Percentiles rank a stretch among this genome's conserved stretches.
These are phyloP conservation scores for Lagenorhynchus albirostris DNA, from an alignment of 2,113 vertebrate genomes.

Conservation along the genomic window DNA sequence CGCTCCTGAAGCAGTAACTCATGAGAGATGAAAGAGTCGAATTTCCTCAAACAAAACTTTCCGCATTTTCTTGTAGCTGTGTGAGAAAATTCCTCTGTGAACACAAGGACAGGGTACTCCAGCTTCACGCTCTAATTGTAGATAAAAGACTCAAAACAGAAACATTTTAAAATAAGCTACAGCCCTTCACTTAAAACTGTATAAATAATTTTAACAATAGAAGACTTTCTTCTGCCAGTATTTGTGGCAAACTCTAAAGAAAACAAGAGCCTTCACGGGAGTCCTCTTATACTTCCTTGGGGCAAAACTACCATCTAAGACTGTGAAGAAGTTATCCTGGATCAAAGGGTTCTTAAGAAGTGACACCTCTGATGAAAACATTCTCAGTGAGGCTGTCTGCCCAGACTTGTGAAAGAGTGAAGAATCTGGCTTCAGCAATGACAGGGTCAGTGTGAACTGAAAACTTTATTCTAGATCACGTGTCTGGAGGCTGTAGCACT, in stretches of 20 bases:
- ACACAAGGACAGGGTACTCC: neutral
- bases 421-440: neutral
- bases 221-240: neutral
- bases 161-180: neutral
- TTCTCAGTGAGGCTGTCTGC: neutral
- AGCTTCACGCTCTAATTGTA: neutral
- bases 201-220: neutral
- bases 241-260: slow-evolving; percentile 24
- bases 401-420: neutral
- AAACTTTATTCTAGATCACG: neutral
- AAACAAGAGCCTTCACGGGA: neutral
- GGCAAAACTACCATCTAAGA: slow-evolving; percentile 1
- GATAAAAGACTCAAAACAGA: slow-evolving; percentile 11
- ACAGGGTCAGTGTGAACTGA: neutral
- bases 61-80: slow-evolving; percentile 28
- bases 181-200: neutral
- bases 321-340: neutral
- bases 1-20: slow-evolving; percentile 50
- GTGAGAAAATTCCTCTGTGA: slow-evolving; percentile 26
- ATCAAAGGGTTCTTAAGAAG: slow-evolving; percentile 41
- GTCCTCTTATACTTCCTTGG: neutral
- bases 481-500: neutral
- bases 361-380: neutral
- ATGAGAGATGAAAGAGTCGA: neutral
- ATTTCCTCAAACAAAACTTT: slow-evolving; percentile 40